Conservation (phyloP, 2,113 vertebrate genomes). For the Salvelinus alpinus region DNA sequence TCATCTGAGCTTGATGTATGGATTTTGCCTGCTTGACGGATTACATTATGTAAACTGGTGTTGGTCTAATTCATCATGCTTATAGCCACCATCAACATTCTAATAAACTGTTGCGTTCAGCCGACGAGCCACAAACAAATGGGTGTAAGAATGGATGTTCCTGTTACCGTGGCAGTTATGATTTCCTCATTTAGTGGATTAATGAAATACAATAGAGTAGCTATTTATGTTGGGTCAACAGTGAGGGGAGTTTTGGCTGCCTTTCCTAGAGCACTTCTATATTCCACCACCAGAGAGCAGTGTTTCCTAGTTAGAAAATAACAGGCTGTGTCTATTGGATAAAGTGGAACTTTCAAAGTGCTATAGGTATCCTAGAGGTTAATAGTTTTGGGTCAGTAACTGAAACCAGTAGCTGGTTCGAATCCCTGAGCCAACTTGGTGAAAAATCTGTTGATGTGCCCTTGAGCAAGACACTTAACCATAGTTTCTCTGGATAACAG, state of each 20-base stretch:
- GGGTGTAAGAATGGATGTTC: constrained; percentile 57
- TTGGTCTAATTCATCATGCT: constrained; percentile 72
- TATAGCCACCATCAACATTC: constrained; percentile 50
- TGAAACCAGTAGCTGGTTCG: too few relatives aligned
- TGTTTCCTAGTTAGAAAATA: constrained; percentile 49
- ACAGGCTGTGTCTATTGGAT: background rate
- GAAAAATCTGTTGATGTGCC: too few relatives aligned
- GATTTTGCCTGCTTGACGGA: constrained; percentile 71
- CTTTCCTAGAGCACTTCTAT: background rate
- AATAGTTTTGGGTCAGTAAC: too few relatives aligned
- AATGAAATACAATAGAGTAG: constrained; percentile 65
- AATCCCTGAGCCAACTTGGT: too few relatives aligned
- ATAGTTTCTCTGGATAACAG: background rate
- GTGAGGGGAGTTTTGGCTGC: background rate
- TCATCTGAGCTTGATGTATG: constrained; percentile 75
- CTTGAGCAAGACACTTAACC: too few relatives aligned
- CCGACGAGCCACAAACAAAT: constrained; percentile 44
- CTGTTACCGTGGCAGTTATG: constrained; percentile 48
- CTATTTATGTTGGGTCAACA: constrained; percentile 33
- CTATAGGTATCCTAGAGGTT: too few relatives aligned
- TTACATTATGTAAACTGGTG: constrained; percentile 70
- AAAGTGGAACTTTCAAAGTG: background rate
- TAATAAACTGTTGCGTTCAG: constrained; percentile 66
- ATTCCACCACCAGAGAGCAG: constrained; percentile 66
- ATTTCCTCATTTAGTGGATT: constrained; percentile 69